phyloP scores from a whole-genome alignment of 1,140 invertebrate species.

The Cephus cinctus region DNA sequence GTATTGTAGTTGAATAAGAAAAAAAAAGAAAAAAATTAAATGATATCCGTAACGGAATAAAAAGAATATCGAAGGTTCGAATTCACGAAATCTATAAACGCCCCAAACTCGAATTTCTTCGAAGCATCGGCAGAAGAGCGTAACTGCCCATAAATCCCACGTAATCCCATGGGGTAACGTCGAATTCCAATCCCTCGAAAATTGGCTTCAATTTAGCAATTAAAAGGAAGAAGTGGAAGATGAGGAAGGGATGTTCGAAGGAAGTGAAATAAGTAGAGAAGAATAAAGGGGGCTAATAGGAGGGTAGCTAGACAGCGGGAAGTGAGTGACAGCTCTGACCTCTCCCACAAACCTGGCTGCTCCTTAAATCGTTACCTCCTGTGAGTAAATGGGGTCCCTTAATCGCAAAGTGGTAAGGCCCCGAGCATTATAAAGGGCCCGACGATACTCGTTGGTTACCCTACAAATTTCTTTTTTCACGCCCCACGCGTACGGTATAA shows the following conservation, averaged over 20 bases:
- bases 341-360: conserved; percentile 42
- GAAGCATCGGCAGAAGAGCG: no score
- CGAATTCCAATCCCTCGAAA: conserved; percentile 46
- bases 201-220: conserved; percentile 57
- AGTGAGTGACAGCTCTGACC: conserved; percentile 55
- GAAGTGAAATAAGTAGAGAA: no score
- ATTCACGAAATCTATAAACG: no score
- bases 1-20: no score
- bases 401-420: background rate
- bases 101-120: no score
- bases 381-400: background rate
- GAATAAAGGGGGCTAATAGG: conserved; percentile 52
- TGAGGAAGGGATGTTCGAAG: no score
- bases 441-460: background rate
- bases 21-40: no score
- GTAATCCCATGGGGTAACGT: conserved; percentile 27
- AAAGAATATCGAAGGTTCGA: no score
- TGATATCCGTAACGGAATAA: no score
- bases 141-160: conserved; percentile 50
- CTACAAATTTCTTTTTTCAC: no score
- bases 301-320: conserved; percentile 51
- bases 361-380: background rate
- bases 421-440: background rate
- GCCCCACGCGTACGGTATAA: no score
- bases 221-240: conserved; percentile 46